Evolutionary conservation across 2,113 vertebrate species (phyloP).

Genomic region (Daboia siamensis): DNA sequence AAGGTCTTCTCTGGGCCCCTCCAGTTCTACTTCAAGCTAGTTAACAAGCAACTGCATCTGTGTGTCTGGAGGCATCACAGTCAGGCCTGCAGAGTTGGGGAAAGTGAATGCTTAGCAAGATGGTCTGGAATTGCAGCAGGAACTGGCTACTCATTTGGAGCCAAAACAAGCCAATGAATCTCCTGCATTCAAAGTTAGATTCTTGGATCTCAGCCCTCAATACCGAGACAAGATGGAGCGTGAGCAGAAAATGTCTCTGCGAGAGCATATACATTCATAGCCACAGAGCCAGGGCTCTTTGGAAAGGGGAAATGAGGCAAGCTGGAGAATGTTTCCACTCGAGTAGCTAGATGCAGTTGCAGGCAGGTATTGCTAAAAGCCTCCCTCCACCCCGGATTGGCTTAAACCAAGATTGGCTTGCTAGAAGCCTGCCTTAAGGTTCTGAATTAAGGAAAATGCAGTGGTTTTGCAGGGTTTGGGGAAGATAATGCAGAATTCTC

Average conservation of each 20-base stretch:
- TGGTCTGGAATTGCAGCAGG: neutral
- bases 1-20: neutral
- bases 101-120: neutral
- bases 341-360: constrained; percentile 54
- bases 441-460: constrained; percentile 26
- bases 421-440: constrained; percentile 28
- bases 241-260: constrained; percentile 11
- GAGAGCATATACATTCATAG: accelerated
- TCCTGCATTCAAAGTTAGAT: neutral
- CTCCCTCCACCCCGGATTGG: neutral
- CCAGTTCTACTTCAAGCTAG: neutral
- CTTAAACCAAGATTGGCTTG: accelerated
- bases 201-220: accelerated
- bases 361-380: neutral
- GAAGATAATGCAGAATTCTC: neutral
- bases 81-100: neutral
- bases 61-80: neutral
- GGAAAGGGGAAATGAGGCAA: constrained; percentile 32
- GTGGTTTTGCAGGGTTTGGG: constrained; percentile 22
- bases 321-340: constrained; percentile 37
- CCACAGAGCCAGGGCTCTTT: neutral
- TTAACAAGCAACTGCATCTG: neutral
- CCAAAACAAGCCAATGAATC: constrained; percentile 9
- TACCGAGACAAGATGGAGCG: neutral
- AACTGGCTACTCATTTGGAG: neutral